Conservation (phyloP, 2,888 invertebrate species). For the Melieria crassipennis region DNA sequence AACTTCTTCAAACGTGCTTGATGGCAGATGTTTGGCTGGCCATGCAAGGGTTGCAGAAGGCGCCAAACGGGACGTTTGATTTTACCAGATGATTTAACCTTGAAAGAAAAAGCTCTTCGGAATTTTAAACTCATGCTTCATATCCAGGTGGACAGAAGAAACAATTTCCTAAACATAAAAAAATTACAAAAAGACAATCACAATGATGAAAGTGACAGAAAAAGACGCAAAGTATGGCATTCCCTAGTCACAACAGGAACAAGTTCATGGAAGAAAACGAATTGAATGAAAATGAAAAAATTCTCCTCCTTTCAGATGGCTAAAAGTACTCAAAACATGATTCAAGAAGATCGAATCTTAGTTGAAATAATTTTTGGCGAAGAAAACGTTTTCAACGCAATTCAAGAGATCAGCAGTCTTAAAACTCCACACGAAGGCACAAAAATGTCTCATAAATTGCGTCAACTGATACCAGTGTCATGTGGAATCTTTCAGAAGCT, state of each 20-base stretch:
- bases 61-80: neutral
- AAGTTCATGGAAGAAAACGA: neutral
- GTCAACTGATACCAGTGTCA: neutral
- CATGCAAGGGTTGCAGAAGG: neutral
- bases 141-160: neutral
- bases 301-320: neutral
- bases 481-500: neutral
- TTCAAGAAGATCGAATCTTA: neutral
- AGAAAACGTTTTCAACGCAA: neutral
- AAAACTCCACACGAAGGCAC: neutral
- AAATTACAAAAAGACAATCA: slow-evolving; percentile 1
- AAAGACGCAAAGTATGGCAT: neutral
- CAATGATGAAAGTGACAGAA: slow-evolving; percentile 5
- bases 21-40: neutral
- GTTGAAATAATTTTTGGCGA: neutral
- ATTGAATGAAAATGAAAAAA: neutral
- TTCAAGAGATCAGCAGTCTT: neutral
- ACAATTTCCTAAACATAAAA: neutral
- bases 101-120: neutral
- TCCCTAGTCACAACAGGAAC: neutral
- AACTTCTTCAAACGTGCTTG: neutral
- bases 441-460: slow-evolving; percentile 2
- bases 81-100: neutral
- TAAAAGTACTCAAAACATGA: neutral
- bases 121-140: neutral